Evolutionary conservation across 2,113 vertebrate species (phyloP), one percentile per base, ranked within the genome.

Genomic region (Malurus elegans): DNA sequence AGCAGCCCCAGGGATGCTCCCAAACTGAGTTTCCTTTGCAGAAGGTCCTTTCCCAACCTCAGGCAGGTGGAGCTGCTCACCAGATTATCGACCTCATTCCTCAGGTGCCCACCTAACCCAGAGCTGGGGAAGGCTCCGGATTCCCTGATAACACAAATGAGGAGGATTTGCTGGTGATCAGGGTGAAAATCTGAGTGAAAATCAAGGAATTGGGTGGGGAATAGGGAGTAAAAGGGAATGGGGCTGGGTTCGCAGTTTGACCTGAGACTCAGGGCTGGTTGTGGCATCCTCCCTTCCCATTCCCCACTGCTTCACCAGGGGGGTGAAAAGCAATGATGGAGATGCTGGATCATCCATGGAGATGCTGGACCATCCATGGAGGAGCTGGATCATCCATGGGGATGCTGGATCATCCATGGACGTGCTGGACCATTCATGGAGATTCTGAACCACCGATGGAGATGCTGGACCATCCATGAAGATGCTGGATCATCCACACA

Each of bases 1-100:
- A 74, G 54, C 5, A 57, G 10, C 42, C 14, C 26, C 54, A 20
- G 25, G 3, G 31, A 5, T 2, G 31, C 3, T 18, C 60, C 71
- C 72, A 34, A 29, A 13, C 57, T 66, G 72, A 31, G 50, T 45
- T 86, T 14, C 4, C 36, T 42, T 36, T 42, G 50, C 32, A 21
- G 3, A 23, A 79, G 26, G 38, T 73, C 40, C 53, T 78, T 89
- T 67, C 42, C 48, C 31, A 53, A 1, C 2, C 65, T 75, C 95
- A 90, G 85, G 91, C 86, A 96, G 86, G 70, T 95, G 91, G 91
- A 95, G 92, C 88, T 71, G 62, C 90, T 95, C 78, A 25, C 65
- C 84, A 60, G 7, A 2, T 67, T 12, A 71, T 84, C 44, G 29
- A 8, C 36, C 13, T 64, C 45, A 0, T 17, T 44, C 72, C 90